Base-by-base conservation (phyloP, 1,140 invertebrate genomes). In the Riptortus pedestris region DNA sequence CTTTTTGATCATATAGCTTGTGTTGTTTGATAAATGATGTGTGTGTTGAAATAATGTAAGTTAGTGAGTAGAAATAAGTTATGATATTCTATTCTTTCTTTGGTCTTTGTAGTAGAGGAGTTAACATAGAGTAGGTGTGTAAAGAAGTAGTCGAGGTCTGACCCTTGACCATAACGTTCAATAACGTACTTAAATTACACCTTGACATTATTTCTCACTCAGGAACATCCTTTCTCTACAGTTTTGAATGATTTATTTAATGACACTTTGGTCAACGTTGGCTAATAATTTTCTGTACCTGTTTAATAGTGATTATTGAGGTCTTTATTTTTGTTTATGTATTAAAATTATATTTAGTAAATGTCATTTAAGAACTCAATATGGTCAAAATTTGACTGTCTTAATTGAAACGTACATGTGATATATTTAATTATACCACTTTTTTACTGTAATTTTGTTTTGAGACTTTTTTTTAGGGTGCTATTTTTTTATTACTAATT, bases 251-350 rank as follows among this genome's bases (percentile, higher is more conserved):
- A 20, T 20, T 20, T 5, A 11, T 3, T 18, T 11, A n/a, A 20
- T n/a, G 22, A 18, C 14, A 45, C 14, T 45, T 51, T 2, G 12
- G 48, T 51, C 20, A 24, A 22, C 48, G 48, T 51, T 51, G 48
- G 48, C 48, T 51, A 51, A 51, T 51, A n/a, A 22, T 51, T 45
- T 51, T 51, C 48, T 20, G 48, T 51, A 51, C 48, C 48, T 51
- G 48, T 51, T 51, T 12, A 20, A 45, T n/a, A n/a, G 48, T 51
- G 48, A 51, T 51, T n/a, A 45, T 14, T 45, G 43, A 45, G 20
- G 14, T 45, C 20, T 51, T 51, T 20, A 20, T 51, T 20, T 51
- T 51, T n/a, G 18, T 20, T 48, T 51, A 22, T 5, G 24, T 20
- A n/a, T n/a, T 16, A 51, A 51, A 51, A 51, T 45, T 45, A 45